phyloP scores from a whole-genome alignment of 1,140 invertebrate species.

The Wiebesia pumilae region DNA sequence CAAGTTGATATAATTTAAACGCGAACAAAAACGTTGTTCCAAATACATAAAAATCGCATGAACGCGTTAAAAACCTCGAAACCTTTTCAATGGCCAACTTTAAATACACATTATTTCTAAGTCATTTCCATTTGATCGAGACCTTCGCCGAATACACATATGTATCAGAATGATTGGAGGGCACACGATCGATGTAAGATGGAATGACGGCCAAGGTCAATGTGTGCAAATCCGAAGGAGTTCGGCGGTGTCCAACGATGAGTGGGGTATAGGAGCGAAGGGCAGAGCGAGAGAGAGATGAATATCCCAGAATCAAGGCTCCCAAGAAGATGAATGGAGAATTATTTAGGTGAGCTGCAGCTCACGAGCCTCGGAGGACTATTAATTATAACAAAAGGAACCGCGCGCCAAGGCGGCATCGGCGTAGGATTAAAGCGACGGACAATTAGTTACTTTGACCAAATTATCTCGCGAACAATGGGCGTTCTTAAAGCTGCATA shows the following conservation, averaged over 20 bases:
- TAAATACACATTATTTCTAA: background rate
- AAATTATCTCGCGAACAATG: constrained; percentile 73
- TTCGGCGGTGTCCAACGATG: background rate
- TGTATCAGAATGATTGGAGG: constrained; percentile 9
- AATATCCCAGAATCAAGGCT: constrained; percentile 66
- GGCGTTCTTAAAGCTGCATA: constrained; percentile 43
- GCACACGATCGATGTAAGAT: constrained; percentile 59
- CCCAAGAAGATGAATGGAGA: constrained; percentile 54
- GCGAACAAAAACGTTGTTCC: too few relatives aligned
- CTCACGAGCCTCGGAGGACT: constrained; percentile 62
- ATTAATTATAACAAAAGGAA: constrained; percentile 75
- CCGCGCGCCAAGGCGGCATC: constrained; percentile 65
- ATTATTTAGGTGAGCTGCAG: constrained; percentile 34
- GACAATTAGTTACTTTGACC: constrained; percentile 75
- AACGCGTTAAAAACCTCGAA: too few relatives aligned
- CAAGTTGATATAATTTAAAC: too few relatives aligned
- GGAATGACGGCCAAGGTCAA: constrained; percentile 56
- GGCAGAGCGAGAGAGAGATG: constrained; percentile 52
- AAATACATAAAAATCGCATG: too few relatives aligned
- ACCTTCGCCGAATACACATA: background rate
- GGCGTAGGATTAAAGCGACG: constrained; percentile 67
- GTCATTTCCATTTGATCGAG: background rate
- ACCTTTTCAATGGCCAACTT: too few relatives aligned
- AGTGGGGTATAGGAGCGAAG: background rate
- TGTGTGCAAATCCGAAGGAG: background rate